A percentile compares a stretch with the other conserved stretches of the same genome.
phyloP scores from a whole-genome alignment of 2,797 vertebrate genomes.

The Ambastaia sidthimunki region DNA sequence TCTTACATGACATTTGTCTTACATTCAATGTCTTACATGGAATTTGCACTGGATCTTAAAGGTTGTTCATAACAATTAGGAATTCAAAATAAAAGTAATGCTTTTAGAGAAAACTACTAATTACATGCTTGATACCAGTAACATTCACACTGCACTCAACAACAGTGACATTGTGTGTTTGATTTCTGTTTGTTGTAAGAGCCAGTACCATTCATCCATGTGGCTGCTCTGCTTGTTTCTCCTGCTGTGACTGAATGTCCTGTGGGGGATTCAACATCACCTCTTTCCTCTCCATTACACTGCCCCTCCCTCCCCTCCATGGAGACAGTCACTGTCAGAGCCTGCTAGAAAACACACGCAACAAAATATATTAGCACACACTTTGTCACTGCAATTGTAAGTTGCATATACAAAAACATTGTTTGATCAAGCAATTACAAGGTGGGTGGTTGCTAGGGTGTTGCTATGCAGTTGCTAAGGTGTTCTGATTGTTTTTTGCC shows the following conservation, averaged over 20 bases:
- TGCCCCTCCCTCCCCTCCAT: conserved; percentile 62
- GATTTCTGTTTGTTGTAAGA: background rate
- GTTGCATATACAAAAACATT: background rate
- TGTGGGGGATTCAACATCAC: conserved; percentile 54
- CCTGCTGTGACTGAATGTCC: conserved; percentile 44
- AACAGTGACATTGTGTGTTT: conserved; percentile 3
- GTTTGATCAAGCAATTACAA: background rate
- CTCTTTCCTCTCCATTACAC: conserved; percentile 57
- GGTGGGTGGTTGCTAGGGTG: background rate
- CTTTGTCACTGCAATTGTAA: background rate
- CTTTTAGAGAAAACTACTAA: background rate
- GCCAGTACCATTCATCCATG: conserved; percentile 73
- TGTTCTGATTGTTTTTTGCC: background rate
- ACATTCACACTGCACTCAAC: background rate
- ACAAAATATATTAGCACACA: conserved; percentile 15
- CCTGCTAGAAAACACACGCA: conserved; percentile 32
- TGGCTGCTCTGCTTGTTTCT: conserved; percentile 40
- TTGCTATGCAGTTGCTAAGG: background rate
- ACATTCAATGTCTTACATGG: background rate
- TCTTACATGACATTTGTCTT: background rate
- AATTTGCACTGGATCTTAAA: background rate
- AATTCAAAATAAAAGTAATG: background rate
- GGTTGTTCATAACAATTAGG: background rate
- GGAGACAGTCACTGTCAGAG: conserved; percentile 29
- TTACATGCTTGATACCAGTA: background rate